Base-by-base conservation (phyloP, 2,113 vertebrate species). In the Lagenorhynchus albirostris region DNA sequence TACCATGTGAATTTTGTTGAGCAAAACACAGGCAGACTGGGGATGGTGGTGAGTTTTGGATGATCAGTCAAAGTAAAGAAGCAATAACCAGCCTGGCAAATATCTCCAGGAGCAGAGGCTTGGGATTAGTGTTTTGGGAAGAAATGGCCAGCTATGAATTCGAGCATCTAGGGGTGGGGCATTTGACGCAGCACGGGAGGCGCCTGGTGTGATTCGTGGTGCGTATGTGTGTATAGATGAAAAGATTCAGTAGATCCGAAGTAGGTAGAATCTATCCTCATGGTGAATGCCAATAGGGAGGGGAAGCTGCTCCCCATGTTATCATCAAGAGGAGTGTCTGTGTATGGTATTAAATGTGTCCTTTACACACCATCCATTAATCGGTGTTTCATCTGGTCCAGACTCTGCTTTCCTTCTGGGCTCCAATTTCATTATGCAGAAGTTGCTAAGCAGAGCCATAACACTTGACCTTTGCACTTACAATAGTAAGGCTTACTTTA, bases 361-460 rank as follows among this genome's bases (percentile, higher is more conserved):
- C 26, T 90, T 77, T 83, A 11, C 21, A 33, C 5, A 33, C 29
- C 7, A 10, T 80, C 50, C 29, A 23, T 67, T 36, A 38, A n/a
- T 85, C 1, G 0, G 41, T 38, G 26, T 83, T 96, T 70, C 68
- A 67, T 25, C 31, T 83, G 90, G 25, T 14, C 58, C 20, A 26
- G 62, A 70, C 6, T 11, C 36, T 47, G 62, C 76, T 84, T 58
- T 29, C 70, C 41, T 88, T 60, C 63, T 23, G 31, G 65, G 10
- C 8, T 71, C 60, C 31, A 21, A 4, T 81, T 82, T 94, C 47
- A 73, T 93, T 53, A 50, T 47, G 83, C n/a, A 58, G 55, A 36
- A 95, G 67, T 93, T 85, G 65, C 77, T 95, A 94, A 91, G 71
- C 79, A 71, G 13, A 94, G 71, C 58, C 38, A 41, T 63, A 71